Evolutionary conservation across 2,797 vertebrate genomes (phyloP).

Genomic region (Discoglossus pictus): DNA sequence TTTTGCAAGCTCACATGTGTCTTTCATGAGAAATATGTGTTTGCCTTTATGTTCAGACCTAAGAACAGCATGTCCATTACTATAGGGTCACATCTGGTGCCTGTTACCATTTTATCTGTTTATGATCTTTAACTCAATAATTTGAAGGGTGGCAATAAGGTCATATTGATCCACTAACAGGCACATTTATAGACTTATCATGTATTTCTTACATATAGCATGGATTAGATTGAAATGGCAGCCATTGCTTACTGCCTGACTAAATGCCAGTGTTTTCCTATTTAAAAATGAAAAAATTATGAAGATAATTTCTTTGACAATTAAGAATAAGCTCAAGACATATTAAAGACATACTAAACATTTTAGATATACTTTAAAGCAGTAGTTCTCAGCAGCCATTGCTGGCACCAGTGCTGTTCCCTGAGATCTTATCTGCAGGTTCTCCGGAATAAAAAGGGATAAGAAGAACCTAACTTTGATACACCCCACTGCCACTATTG

Average conservation of each 20-base stretch:
- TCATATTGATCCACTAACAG: constrained; percentile 49
- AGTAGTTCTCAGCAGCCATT: no score
- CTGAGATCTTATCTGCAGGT: no score
- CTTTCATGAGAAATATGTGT: constrained; percentile 37
- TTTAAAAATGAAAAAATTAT: constrained; percentile 39
- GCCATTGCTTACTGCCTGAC: constrained; percentile 1
- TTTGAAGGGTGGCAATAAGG: constrained; percentile 40
- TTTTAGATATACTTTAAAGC: no score
- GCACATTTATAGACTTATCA: constrained; percentile 48
- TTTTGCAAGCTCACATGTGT: constrained; percentile 10
- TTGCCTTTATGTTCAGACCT: constrained; percentile 45
- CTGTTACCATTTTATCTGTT: constrained; percentile 46
- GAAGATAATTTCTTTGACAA: constrained; percentile 37
- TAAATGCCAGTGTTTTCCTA: constrained; percentile 22
- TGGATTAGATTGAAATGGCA: constrained; percentile 7
- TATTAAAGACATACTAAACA: no score
- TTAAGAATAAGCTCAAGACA: constrained; percentile 25
- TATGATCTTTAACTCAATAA: constrained; percentile 54
- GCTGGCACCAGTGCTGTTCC: no score
- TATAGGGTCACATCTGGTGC: constrained; percentile 46
- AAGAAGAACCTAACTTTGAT: no score
- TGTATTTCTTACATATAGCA: constrained; percentile 35
- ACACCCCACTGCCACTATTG: no score
- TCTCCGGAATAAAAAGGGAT: no score
- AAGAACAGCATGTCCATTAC: constrained; percentile 30